phyloP scores from a whole-genome alignment of 2,888 invertebrate species.

The Scotopteryx bipunctaria region DNA sequence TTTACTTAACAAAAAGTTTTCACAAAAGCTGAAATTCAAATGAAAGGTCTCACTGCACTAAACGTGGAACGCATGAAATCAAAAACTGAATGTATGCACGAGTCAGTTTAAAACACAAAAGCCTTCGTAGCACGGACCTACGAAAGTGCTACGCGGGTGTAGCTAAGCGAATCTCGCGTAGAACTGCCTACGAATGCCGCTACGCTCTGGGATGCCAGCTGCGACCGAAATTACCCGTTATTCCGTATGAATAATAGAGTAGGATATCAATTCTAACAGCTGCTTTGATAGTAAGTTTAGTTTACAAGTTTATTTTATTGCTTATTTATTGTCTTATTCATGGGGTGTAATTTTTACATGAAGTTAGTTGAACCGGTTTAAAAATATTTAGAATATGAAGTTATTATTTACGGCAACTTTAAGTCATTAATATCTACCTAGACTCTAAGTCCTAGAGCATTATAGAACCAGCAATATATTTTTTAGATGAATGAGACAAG shows the following conservation, averaged over 20 bases:
- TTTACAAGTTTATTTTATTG: conserved; percentile 33
- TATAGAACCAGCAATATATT: no score
- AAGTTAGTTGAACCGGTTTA: no score
- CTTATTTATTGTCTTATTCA: conserved; percentile 2
- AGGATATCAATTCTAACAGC: conserved; percentile 42
- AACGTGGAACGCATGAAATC: conserved; percentile 31
- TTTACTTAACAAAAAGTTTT: conserved; percentile 4
- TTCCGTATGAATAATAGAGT: conserved; percentile 50
- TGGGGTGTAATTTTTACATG: background rate
- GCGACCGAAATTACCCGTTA: conserved; percentile 53
- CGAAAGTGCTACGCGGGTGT: conserved; percentile 55
- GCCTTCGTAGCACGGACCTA: conserved; percentile 42
- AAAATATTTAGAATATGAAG: no score
- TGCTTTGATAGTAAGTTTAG: conserved; percentile 38
- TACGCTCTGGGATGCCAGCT: conserved; percentile 54
- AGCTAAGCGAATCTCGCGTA: conserved; percentile 45
- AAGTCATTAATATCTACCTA: no score
- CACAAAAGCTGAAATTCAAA: conserved; percentile 21
- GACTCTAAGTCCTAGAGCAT: no score
- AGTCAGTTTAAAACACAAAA: conserved; percentile 35
- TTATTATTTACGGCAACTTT: no score
- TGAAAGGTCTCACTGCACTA: conserved; percentile 40
- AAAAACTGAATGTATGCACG: conserved; percentile 33
- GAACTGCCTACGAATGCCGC: conserved; percentile 50
- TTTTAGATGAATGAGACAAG: no score